A percentile compares a stretch with the other conserved stretches of the same genome.
Conservation (phyloP, 2,888 invertebrate genomes). For the Euzophera pinguis region DNA sequence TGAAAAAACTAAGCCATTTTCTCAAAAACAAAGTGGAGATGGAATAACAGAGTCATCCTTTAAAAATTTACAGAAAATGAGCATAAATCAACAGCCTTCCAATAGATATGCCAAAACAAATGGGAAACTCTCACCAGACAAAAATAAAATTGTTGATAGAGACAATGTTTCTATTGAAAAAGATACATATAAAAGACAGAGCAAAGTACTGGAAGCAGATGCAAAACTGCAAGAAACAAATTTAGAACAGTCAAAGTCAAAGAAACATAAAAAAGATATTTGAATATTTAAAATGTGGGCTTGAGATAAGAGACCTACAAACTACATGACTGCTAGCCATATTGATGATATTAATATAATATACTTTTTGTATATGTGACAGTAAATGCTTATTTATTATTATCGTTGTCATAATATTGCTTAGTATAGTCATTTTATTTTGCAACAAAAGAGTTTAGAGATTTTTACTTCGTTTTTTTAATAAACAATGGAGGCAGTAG, state of each 20-base stretch:
- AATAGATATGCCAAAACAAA: slow-evolving; percentile 19
- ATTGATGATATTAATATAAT: too few relatives aligned
- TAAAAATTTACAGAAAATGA: slow-evolving; percentile 26
- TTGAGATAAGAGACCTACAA: not conserved
- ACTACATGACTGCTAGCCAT: not conserved
- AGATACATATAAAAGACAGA: slow-evolving; percentile 44
- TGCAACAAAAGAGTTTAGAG: too few relatives aligned
- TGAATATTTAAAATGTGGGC: slow-evolving; percentile 7
- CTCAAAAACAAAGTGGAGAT: slow-evolving; percentile 46
- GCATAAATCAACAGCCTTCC: slow-evolving; percentile 22
- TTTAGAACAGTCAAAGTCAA: slow-evolving; percentile 38
- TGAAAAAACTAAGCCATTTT: slow-evolving; percentile 62
- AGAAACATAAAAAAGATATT: slow-evolving; percentile 54
- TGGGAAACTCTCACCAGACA: slow-evolving; percentile 30
- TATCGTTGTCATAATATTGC: too few relatives aligned
- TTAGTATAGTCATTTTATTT: too few relatives aligned
- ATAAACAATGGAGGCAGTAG: too few relatives aligned
- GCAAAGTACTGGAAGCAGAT: slow-evolving; percentile 39
- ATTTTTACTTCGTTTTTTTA: too few relatives aligned
- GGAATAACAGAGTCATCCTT: slow-evolving; percentile 30
- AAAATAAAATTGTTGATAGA: slow-evolving; percentile 35
- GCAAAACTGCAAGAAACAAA: slow-evolving; percentile 36
- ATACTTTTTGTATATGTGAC: too few relatives aligned
- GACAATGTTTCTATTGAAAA: slow-evolving; percentile 37
- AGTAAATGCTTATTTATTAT: too few relatives aligned